Percentiles rank a stretch among this genome's conserved stretches.
These are phyloP conservation scores for Augochlorella aurata DNA, from an alignment of 2,888 invertebrate species.

Conservation along the genomic window DNA sequence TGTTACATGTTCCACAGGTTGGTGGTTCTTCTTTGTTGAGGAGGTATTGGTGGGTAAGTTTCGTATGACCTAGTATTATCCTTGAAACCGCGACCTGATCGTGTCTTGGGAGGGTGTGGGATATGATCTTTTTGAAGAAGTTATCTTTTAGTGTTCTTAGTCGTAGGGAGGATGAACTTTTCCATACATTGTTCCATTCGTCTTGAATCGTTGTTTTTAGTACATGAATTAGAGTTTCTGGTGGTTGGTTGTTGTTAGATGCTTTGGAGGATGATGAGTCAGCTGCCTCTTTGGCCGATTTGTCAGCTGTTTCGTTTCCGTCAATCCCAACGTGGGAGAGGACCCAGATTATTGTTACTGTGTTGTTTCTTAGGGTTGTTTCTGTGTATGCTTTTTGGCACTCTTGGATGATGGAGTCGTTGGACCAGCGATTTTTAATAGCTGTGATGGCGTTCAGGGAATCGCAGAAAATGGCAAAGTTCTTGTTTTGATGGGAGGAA, in stretches of 20 bases:
- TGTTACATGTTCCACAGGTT: background rate
- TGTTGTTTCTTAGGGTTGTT: background rate
- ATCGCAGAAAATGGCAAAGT: constrained; percentile 4
- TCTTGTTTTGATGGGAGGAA: background rate
- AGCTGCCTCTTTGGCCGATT: background rate
- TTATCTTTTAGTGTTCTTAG: background rate
- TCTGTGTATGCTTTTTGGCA: background rate
- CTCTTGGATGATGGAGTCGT: background rate
- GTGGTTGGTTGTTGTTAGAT: background rate
- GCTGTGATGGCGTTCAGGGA: constrained; percentile 4
- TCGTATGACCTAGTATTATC: background rate
- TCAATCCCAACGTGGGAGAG: background rate
- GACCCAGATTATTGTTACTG: constrained; percentile 1
- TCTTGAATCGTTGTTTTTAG: background rate
- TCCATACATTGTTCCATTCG: background rate
- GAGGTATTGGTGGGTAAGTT: background rate
- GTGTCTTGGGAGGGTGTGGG: background rate
- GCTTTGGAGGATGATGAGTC: background rate
- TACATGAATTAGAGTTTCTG: background rate
- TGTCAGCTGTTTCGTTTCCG: constrained; percentile 5
- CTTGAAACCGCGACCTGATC: background rate
- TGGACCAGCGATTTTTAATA: background rate
- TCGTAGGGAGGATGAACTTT: background rate
- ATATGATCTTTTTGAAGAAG: background rate
- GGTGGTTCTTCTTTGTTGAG: background rate